These are phyloP conservation scores for Chaetops frenatus DNA, from an alignment of 2,113 vertebrate genomes.

Conservation along the genomic window DNA sequence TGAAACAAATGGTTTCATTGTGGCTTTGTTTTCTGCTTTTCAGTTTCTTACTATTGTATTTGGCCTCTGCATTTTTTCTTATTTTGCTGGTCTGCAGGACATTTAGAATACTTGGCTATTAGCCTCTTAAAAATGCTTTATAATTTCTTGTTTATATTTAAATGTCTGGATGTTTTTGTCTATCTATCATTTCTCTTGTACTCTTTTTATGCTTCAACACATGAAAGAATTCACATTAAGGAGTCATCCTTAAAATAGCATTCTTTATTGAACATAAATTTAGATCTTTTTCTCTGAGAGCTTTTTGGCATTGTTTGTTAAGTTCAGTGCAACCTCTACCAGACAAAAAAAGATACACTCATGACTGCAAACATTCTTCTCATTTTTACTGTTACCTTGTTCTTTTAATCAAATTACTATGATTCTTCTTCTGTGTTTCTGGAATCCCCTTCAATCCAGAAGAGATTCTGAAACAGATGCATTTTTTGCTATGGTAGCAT, in stretches of 20 bases:
- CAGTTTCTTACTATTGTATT: neutral
- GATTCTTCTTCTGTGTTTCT: neutral
- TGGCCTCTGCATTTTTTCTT: neutral
- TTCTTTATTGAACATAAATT: neutral
- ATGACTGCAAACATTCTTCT: neutral
- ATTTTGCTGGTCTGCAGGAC: neutral
- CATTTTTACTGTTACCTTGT: neutral
- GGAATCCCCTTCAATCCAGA: neutral
- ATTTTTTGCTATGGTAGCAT: neutral
- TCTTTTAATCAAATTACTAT: neutral
- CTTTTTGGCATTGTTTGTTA: neutral
- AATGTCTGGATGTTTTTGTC: neutral
- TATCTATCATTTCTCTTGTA: neutral
- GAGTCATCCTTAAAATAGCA: neutral
- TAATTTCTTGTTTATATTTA: neutral
- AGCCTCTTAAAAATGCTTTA: neutral
- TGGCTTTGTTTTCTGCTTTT: neutral
- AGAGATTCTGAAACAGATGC: neutral
- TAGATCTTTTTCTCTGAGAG: neutral
- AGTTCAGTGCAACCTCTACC: neutral
- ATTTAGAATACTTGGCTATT: neutral
- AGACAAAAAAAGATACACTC: neutral
- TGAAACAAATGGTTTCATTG: neutral
- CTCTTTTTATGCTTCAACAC: neutral
- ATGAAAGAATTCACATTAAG: neutral